These are phyloP conservation scores for Patella ulyssiponensis DNA, from an alignment of 2,888 invertebrate species.

Conservation along the genomic window DNA sequence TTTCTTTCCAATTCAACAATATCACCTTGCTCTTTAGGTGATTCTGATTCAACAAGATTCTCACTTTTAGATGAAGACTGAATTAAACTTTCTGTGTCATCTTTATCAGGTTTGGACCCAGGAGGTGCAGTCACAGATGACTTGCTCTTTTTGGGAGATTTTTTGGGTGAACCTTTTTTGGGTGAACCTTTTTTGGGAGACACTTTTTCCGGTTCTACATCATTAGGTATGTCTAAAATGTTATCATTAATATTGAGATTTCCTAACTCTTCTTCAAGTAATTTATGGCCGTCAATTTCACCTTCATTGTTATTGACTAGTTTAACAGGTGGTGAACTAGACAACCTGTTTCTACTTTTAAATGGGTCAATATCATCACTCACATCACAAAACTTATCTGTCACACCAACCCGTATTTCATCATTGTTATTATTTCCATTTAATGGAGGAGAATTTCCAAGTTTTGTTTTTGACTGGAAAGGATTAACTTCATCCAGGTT, in stretches of 20 bases:
- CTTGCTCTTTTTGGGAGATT: neutral
- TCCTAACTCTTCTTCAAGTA: neutral
- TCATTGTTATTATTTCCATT: slow-evolving; percentile 19
- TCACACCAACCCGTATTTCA: neutral
- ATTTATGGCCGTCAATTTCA: slow-evolving; percentile 7
- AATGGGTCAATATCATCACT: slow-evolving; percentile 29
- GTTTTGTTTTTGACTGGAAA: slow-evolving; percentile 54
- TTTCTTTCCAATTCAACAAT: neutral
- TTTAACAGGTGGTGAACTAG: slow-evolving; percentile 29
- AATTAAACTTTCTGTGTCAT: neutral
- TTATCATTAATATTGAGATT: neutral
- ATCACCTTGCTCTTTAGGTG: neutral
- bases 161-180: neutral
- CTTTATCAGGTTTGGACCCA: neutral
- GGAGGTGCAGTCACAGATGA: neutral
- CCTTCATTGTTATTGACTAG: slow-evolving; percentile 25
- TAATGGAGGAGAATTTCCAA: slow-evolving; percentile 52
- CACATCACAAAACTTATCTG: neutral
- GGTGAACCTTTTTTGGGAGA: slow-evolving; percentile 2
- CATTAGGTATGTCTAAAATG: slow-evolving; percentile 11
- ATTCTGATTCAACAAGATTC: neutral
- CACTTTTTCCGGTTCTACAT: slow-evolving; percentile 9
- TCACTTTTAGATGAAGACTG: neutral
- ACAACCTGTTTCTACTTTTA: slow-evolving; percentile 21
- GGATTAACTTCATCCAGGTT: slow-evolving; percentile 67